Evolutionary conservation across 2,888 invertebrate species (phyloP).

Genomic region (Luperina testacea): DNA sequence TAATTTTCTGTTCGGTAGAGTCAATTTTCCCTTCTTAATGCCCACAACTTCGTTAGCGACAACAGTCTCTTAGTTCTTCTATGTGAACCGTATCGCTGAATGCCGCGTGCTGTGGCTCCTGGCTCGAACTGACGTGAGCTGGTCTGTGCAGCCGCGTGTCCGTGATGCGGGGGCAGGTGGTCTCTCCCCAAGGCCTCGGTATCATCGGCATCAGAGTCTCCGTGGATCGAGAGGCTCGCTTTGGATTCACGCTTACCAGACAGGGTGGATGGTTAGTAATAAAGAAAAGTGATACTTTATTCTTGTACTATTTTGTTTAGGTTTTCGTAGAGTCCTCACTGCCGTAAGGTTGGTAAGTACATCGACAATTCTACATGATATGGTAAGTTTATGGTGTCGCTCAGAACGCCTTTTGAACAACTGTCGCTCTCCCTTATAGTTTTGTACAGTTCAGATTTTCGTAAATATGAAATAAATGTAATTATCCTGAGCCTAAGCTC

Average conservation of each 20-base stretch:
- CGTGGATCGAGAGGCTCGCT: constrained; percentile 97
- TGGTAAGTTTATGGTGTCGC: constrained; percentile 6
- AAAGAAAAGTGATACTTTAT: background rate
- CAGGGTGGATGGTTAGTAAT: constrained; percentile 97
- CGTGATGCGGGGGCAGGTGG: constrained; percentile 99
- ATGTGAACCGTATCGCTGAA: constrained; percentile 77
- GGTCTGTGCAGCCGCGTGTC: constrained; percentile 97
- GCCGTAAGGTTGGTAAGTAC: constrained; percentile 22
- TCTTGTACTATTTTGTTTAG: background rate
- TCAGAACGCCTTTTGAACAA: background rate
- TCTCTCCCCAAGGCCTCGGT: constrained; percentile 97
- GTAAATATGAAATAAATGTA: background rate
- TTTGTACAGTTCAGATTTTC: background rate
- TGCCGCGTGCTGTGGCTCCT: constrained; percentile 71
- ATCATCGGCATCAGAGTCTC: constrained; percentile 99
- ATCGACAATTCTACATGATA: background rate
- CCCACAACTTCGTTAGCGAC: background rate
- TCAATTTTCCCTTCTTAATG: background rate
- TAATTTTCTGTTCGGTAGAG: no score
- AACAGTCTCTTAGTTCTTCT: constrained; percentile 27
- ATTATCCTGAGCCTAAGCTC: no score
- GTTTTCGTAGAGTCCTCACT: background rate
- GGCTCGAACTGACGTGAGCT: constrained; percentile 79
- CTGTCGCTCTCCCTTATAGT: background rate
- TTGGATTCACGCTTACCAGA: constrained; percentile 98